Base-by-base conservation (phyloP, 1,140 invertebrate genomes). In the Mizuhopecten yessoensis region DNA sequence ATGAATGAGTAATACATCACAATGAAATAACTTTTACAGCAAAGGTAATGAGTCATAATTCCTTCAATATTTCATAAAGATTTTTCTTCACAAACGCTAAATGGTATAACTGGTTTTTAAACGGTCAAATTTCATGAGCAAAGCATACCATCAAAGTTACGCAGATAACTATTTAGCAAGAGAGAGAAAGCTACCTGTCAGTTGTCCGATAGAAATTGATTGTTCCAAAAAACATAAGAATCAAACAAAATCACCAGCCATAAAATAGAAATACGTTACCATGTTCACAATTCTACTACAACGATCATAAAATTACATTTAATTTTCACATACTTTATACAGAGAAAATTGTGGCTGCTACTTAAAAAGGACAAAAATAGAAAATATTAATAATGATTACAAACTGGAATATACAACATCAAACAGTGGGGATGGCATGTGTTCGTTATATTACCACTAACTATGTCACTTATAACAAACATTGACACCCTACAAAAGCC, bases 171-270 rank as follows among this genome's bases (percentile, higher is more conserved):
- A 29, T 75, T 75, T 75, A 75, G 57, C 57, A 11, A 29, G 23
- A 75, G 20, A 3, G 57, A 75, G 2, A 75, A 75, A 45, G 42
- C 9, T 75, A 17, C 0, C n/a, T 75, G 57, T 75, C 57, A n/a
- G n/a, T 75, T n/a, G 57, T 75, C 17, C n/a, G 29, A 75, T 75
- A 75, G 29, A 75, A 75, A 75, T 29, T 75, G 57, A 75, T 75
- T 75, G n/a, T 75, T 20, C 45, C n/a, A 17, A 29, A 75, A 75
- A 75, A n/a, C 57, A 29, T n/a, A 75, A n/a, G 15, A 57, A 57
- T 57, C 57, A 75, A 29, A 29, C 57, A 5, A 29, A 75, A 29
- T 75, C 29, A 29, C 23, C 57, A 75, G n/a, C 3, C 57, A 17
- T 75, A 49, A 17, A 49, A 49, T 20, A 1, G 20, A 49, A 49